Evolutionary conservation across 2,888 invertebrate species (phyloP).

Genomic region (Latrodectus elegans): DNA sequence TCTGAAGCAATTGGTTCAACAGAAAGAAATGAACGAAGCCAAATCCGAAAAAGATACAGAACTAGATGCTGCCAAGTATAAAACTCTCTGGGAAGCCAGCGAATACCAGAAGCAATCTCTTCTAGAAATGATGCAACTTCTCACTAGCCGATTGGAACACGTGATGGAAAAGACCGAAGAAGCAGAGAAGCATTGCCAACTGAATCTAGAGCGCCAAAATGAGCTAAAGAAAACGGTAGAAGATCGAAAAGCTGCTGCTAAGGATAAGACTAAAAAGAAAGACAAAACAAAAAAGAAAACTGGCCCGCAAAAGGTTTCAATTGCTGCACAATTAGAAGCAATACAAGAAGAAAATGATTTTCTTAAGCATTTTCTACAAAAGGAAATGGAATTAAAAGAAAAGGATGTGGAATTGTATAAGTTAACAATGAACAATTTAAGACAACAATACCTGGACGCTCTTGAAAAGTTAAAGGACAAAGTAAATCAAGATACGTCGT

Average conservation of each 20-base stretch:
- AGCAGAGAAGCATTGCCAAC: slow-evolving; percentile 28
- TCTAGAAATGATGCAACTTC: slow-evolving; percentile 18
- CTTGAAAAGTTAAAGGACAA: slow-evolving; percentile 7
- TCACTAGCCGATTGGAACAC: slow-evolving; percentile 19
- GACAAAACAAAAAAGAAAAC: not conserved
- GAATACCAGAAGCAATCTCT: slow-evolving; percentile 38
- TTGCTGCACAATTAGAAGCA: slow-evolving; percentile 5
- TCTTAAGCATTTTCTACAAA: slow-evolving; percentile 28
- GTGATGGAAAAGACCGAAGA: slow-evolving; percentile 16
- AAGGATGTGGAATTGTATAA: slow-evolving; percentile 33
- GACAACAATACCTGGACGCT: slow-evolving; percentile 30
- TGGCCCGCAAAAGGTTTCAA: not conserved
- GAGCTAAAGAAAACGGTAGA: slow-evolving; percentile 28
- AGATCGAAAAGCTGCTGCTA: slow-evolving; percentile 20
- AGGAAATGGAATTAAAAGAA: slow-evolving; percentile 25
- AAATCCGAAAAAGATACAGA: not conserved
- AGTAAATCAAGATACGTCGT: not conserved
- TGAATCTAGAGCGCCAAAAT: slow-evolving; percentile 6
- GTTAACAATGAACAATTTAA: slow-evolving; percentile 25
- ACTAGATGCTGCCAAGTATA: slow-evolving; percentile 25
- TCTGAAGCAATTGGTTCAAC: slow-evolving; percentile 10
- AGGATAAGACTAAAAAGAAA: not conserved
- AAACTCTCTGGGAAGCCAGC: slow-evolving; percentile 45
- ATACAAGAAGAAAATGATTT: slow-evolving; percentile 32
- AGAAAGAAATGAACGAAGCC: not conserved